phyloP scores from a whole-genome alignment of 2,113 vertebrate species.

The Gnathonemus echidnorhynchus region DNA sequence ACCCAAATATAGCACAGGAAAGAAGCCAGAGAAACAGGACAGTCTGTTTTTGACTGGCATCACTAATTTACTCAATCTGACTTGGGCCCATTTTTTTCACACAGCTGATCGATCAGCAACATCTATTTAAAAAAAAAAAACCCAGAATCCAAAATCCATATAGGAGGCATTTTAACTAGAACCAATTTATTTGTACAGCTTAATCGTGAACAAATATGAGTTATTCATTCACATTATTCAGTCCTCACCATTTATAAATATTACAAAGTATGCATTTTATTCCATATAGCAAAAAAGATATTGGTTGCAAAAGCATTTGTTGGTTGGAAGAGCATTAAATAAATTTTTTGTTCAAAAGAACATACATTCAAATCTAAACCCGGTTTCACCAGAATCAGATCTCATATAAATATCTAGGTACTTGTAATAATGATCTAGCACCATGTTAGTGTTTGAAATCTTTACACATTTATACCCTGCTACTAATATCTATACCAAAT shows the following conservation, averaged over 20 bases:
- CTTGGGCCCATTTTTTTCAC: background rate
- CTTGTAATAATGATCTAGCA: background rate
- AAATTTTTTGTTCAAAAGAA: conserved; percentile 8
- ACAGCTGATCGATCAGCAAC: too few relatives aligned
- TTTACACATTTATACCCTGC: background rate
- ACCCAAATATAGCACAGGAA: conserved; percentile 18
- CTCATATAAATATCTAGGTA: conserved; percentile 11
- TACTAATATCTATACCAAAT: background rate
- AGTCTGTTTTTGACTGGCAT: background rate
- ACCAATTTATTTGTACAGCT: background rate
- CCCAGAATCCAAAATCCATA: background rate
- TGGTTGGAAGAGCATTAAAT: background rate
- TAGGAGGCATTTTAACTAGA: background rate
- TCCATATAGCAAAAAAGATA: background rate
- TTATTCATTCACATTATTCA: background rate
- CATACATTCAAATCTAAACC: conserved; percentile 16
- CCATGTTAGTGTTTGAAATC: conserved; percentile 13
- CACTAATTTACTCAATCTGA: background rate
- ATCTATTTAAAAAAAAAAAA: background rate
- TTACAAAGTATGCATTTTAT: background rate
- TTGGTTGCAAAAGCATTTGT: background rate
- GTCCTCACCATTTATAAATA: background rate
- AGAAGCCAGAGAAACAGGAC: background rate
- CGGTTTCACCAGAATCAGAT: conserved; percentile 4
- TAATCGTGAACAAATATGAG: background rate